A percentile compares a stretch with the other conserved stretches of the same genome.
Evolutionary conservation across 2,113 vertebrate genomes (phyloP).

Genomic region (Dendrocopos noguchii): DNA sequence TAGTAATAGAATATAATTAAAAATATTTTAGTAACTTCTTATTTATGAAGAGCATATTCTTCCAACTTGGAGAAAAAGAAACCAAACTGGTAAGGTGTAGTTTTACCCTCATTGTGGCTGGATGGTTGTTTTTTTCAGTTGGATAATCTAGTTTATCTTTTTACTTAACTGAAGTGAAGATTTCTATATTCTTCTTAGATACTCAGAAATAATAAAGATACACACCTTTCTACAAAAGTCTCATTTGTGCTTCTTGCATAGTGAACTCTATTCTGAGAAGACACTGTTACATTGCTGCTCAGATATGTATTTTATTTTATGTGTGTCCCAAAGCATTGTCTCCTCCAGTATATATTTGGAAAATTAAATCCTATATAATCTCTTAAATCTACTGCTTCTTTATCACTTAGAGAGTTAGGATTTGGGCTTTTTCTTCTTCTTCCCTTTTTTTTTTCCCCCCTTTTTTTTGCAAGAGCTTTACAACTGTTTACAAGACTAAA

Average conservation of each 20-base stretch:
- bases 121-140: not conserved
- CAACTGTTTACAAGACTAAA: slow-evolving; percentile 66
- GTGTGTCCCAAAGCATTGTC: not conserved
- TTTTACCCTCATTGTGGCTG: not conserved
- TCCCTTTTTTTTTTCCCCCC: not conserved
- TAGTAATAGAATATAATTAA: not conserved
- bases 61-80: not conserved
- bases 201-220: not conserved
- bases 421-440: not conserved
- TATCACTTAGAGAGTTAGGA: slow-evolving; percentile 42
- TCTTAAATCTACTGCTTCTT: slow-evolving; percentile 53
- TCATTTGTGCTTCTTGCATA: not conserved
- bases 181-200: not conserved
- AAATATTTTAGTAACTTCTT: not conserved
- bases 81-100: not conserved
- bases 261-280: not conserved
- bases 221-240: not conserved
- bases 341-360: slow-evolving; percentile 36
- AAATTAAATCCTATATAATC: slow-evolving; percentile 62
- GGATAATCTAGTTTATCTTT: not conserved
- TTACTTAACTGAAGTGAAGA: not conserved
- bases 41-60: not conserved
- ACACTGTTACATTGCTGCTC: not conserved
- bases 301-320: not conserved
- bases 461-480: slow-evolving; percentile 52